Conservation (phyloP, 1,140 invertebrate genomes). For the Parasteatoda tepidariorum region DNA sequence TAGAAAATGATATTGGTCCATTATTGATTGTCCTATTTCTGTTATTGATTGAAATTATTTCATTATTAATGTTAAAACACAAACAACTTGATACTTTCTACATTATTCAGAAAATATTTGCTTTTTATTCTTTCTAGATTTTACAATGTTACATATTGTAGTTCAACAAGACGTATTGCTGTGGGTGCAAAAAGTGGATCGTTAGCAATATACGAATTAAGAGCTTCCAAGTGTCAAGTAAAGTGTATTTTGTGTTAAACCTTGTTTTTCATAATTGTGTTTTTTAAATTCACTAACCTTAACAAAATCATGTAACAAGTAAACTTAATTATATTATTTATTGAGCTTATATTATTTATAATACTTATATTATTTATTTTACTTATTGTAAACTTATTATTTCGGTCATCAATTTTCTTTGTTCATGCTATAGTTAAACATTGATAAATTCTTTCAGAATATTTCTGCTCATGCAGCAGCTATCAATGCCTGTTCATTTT, state of each 20-base stretch:
- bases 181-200: conserved; percentile 93
- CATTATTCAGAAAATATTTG: too few species aligned
- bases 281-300: background rate
- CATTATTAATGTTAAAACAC: too few species aligned
- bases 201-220: conserved; percentile 94
- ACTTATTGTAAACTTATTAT: background rate
- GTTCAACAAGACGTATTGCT: conserved; percentile 90
- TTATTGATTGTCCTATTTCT: too few species aligned
- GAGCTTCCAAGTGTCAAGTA: conserved; percentile 90
- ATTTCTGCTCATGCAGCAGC: conserved; percentile 87
- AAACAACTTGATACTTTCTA: too few species aligned
- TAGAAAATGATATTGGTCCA: too few species aligned
- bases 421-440: too few species aligned
- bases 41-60: too few species aligned
- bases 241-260: background rate
- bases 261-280: background rate
- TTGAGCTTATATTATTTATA: background rate
- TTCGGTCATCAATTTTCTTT: background rate
- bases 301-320: background rate
- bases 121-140: too few species aligned
- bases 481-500: conserved; percentile 93
- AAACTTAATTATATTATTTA: background rate
- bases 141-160: conserved; percentile 85
- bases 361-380: background rate
- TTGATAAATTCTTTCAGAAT: conserved; percentile 75